A percentile compares a stretch with the other conserved stretches of the same genome.
Conservation (phyloP, 2,113 vertebrate genomes). For the Sinocyclocheilus anshuiensis region DNA sequence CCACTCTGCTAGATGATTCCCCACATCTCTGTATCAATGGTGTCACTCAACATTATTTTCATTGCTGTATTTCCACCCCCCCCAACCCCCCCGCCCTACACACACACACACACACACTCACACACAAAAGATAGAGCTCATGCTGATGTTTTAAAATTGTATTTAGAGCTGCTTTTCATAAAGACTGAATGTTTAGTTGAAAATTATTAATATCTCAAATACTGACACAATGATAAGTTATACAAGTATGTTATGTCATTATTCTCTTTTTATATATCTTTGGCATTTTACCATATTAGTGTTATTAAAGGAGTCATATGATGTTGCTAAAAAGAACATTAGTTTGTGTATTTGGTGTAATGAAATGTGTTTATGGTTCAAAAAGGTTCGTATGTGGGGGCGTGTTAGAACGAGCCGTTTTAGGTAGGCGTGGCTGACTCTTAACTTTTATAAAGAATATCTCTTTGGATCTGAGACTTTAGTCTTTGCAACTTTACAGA, state of each 20-base stretch:
- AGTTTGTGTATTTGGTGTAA: too few relatives aligned
- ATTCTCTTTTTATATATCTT: not conserved
- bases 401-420: too few relatives aligned
- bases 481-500: too few relatives aligned
- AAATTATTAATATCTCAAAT: constrained; percentile 17
- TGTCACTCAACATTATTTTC: constrained; percentile 41
- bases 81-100: too few relatives aligned
- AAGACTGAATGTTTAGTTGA: not conserved
- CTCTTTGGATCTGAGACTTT: too few relatives aligned
- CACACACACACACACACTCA: too few relatives aligned
- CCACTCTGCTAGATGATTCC: constrained; percentile 19
- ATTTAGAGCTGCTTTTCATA: constrained; percentile 27
- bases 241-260: not conserved
- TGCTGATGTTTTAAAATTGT: not conserved
- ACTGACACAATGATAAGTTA: not conserved
- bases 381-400: too few relatives aligned
- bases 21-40: constrained; percentile 11
- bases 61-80: not conserved
- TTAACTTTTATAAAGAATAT: too few relatives aligned
- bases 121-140: not conserved
- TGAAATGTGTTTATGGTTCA: too few relatives aligned
- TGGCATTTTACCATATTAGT: not conserved
- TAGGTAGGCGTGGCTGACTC: too few relatives aligned
- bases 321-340: too few relatives aligned
- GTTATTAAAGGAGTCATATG: too few relatives aligned